A percentile compares a stretch with the other conserved stretches of the same genome.
phyloP scores from a whole-genome alignment of 2,888 invertebrate genomes.

The Lochmaea crataegi region DNA sequence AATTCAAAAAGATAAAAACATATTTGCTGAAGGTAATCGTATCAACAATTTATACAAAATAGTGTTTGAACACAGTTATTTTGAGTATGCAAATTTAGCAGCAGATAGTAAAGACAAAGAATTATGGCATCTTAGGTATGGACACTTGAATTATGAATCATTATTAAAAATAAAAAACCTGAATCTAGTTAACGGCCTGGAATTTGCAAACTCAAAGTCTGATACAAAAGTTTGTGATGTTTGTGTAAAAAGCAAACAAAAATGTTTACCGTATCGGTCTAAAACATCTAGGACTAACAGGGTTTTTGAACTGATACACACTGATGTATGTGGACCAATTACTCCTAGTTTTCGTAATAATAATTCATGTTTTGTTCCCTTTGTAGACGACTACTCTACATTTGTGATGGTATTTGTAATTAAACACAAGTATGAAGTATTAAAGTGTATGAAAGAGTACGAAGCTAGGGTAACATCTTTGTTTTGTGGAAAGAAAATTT shows the following conservation, averaged over 20 bases:
- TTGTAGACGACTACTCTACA: slow-evolving; percentile 26
- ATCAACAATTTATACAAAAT: slow-evolving; percentile 2
- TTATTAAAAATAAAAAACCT: background rate
- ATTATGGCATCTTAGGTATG: too few species aligned
- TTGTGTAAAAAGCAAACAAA: background rate
- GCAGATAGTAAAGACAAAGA: background rate
- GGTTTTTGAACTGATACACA: slow-evolving; percentile 18
- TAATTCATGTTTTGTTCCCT: slow-evolving; percentile 22
- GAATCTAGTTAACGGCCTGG: background rate
- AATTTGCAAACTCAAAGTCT: background rate
- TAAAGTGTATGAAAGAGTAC: slow-evolving; percentile 24
- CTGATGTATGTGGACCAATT: slow-evolving; percentile 9
- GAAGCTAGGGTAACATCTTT: slow-evolving; percentile 21
- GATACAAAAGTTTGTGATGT: background rate
- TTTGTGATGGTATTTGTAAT: slow-evolving; percentile 30
- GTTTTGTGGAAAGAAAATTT: slow-evolving; percentile 17
- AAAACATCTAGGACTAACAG: background rate
- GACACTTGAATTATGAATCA: background rate
- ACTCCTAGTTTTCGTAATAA: slow-evolving; percentile 22
- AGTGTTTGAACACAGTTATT: background rate
- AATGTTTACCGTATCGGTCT: background rate
- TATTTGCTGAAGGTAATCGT: background rate
- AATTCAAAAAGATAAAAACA: background rate
- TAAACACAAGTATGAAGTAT: slow-evolving; percentile 15
- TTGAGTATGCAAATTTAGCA: background rate